A percentile compares a stretch with the other conserved stretches of the same genome.
phyloP scores from a whole-genome alignment of 2,888 invertebrate genomes.

The Drosophila phalerata region DNA sequence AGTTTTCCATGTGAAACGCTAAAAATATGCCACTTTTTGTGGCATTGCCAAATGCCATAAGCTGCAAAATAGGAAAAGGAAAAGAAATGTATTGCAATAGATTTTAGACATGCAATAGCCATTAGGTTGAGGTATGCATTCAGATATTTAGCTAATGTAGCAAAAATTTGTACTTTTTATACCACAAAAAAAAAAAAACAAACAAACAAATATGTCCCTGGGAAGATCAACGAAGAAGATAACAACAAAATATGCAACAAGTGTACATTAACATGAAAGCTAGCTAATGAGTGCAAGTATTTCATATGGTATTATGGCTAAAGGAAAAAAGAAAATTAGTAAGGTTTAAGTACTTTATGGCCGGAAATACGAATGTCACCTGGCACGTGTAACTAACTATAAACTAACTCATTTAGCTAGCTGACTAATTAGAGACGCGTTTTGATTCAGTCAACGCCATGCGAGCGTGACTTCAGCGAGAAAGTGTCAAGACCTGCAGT shows the following conservation, averaged over 20 bases:
- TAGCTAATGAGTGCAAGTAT: neutral
- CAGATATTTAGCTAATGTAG: slow-evolving; percentile 10
- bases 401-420: slow-evolving; percentile 12
- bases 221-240: neutral
- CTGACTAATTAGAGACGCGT: slow-evolving; percentile 46
- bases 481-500: slow-evolving; percentile 65
- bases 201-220: neutral
- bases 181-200: neutral
- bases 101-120: slow-evolving; percentile 18
- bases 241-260: neutral
- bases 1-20: slow-evolving; percentile 2
- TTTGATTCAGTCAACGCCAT: slow-evolving; percentile 28
- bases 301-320: neutral
- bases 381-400: slow-evolving; percentile 19
- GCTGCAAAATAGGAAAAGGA: slow-evolving; percentile 20
- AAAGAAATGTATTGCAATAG: slow-evolving; percentile 19
- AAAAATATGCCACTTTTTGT: neutral
- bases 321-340: neutral
- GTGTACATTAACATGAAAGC: neutral
- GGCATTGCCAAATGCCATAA: slow-evolving; percentile 10
- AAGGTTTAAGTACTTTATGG: slow-evolving; percentile 5
- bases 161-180: neutral
- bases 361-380: slow-evolving; percentile 35
- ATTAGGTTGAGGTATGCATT: neutral
- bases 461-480: slow-evolving; percentile 66